Evolutionary conservation across 2,113 vertebrate genomes (phyloP).

Genomic region (Proterorhinus semilunaris): DNA sequence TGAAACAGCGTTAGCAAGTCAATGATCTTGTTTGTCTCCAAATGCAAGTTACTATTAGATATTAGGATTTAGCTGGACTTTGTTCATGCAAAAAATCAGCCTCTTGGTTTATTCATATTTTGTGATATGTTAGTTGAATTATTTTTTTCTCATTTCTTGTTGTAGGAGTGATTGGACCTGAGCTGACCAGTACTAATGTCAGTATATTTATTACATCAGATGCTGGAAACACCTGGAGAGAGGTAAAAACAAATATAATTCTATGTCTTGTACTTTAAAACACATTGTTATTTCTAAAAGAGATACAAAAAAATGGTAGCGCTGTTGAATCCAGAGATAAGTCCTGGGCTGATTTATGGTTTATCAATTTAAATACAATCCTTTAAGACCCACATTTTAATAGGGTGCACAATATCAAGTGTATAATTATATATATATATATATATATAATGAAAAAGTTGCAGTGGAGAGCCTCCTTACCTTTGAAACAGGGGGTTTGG

Average conservation of each 20-base stretch:
- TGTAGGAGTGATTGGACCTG: slow-evolving; percentile 85
- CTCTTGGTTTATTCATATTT: background rate
- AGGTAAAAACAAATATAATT: slow-evolving; percentile 73
- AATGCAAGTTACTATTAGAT: background rate
- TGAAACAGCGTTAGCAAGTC: slow-evolving; percentile 58
- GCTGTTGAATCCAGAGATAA: too few relatives aligned
- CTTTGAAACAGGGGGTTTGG: too few relatives aligned
- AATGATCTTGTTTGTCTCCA: slow-evolving; percentile 28
- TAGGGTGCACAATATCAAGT: too few relatives aligned
- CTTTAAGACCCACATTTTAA: too few relatives aligned
- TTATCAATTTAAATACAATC: too few relatives aligned
- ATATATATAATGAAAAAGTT: too few relatives aligned
- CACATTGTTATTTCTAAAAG: too few relatives aligned
- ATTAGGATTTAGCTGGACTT: slow-evolving; percentile 7
- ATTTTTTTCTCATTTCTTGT: background rate
- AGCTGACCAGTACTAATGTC: slow-evolving; percentile 85
- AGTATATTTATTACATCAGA: slow-evolving; percentile 94
- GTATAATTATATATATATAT: too few relatives aligned
- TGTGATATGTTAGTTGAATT: background rate
- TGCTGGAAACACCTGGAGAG: slow-evolving; percentile 91
- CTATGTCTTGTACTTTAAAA: too few relatives aligned
- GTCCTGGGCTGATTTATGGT: too few relatives aligned
- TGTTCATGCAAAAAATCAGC: slow-evolving; percentile 9
- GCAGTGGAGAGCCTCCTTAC: too few relatives aligned
- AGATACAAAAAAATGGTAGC: too few relatives aligned